Evolutionary conservation across 2,888 invertebrate genomes (phyloP), one percentile per base, ranked within the genome.

Genomic region (Oithona nana): DNA sequence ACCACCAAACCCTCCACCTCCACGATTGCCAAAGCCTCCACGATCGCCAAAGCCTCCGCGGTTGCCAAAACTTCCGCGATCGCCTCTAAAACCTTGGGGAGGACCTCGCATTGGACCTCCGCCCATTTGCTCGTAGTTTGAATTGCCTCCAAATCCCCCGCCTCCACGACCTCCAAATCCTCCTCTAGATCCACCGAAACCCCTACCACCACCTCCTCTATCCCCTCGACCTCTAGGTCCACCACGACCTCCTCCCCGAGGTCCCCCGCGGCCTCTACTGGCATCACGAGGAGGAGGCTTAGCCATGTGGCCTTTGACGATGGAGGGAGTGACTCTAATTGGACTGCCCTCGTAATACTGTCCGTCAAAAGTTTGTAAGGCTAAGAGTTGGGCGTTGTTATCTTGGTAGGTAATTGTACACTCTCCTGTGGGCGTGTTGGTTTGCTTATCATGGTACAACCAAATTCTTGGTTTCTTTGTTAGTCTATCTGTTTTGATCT

Each of bases 11-110:
- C 68, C 67, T 1, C 68, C 67, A 26, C 67, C 65, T 58, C 80
- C 68, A 24, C 68, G 78, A 68, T 81, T 79, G 66, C 78, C 76
- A 59, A 79, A 75, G 55, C 78, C 77, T 67, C 77, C 74, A 56
- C 70, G 68, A 20, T 69, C 69, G n/a, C 70, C 70, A 28, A 69
- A 68, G 28, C 48, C 48, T 24, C 67, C 66, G 28, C 66, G 63
- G 22, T 65, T 65, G 13, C 65, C 52, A 20, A 65, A 64, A 64
- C 66, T 66, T 64, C 66, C 65, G 64, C n/a, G 39, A 6, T 16
- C 39, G 39, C 39, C 39, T 39, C 39, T 16, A 16, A 16, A 39
- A 39, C n/a, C n/a, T n/a, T 39, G 39, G 16, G 6, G 39, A 39
- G 6, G 39, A 16, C 39, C 39, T 39, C 39, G 39, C 39, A 6